Evolutionary conservation across 2,797 vertebrate species (phyloP).

Genomic region (Cetoscarus ocellatus): DNA sequence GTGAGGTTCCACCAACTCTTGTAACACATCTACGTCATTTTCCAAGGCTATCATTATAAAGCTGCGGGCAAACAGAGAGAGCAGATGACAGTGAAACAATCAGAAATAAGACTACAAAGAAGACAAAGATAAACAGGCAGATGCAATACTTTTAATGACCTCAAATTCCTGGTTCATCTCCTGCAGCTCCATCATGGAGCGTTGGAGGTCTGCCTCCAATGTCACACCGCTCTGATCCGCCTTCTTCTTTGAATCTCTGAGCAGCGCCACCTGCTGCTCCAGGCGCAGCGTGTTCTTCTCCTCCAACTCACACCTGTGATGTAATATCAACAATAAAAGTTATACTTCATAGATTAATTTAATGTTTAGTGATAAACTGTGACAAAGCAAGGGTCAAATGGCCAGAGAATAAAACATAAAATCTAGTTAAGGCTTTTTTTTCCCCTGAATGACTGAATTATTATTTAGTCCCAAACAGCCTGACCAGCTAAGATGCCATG

Average conservation of each 20-base stretch:
- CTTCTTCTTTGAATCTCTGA: conserved; percentile 71
- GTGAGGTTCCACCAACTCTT: too few relatives aligned
- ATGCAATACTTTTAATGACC: conserved; percentile 51
- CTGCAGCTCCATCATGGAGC: conserved; percentile 69
- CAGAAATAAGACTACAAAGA: not conserved
- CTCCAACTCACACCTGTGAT: conserved; percentile 76
- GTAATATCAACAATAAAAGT: not conserved
- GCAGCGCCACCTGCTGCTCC: conserved; percentile 75
- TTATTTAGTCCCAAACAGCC: too few relatives aligned
- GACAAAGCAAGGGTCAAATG: too few relatives aligned
- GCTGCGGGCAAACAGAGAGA: not conserved
- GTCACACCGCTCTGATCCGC: conserved; percentile 58
- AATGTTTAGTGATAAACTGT: too few relatives aligned
- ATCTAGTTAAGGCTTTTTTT: too few relatives aligned
- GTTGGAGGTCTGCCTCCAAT: conserved; percentile 67
- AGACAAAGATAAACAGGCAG: not conserved
- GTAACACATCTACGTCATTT: not conserved
- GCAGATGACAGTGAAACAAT: not conserved
- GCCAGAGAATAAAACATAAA: too few relatives aligned
- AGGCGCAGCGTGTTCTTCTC: conserved; percentile 70
- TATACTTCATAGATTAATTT: not conserved
- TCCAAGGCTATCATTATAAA: not conserved
- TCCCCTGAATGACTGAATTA: too few relatives aligned
- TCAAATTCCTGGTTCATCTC: conserved; percentile 69
- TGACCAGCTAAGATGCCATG: too few relatives aligned